Evolutionary conservation across 2,797 vertebrate genomes (phyloP).

Genomic region (Semotilus atromaculatus): DNA sequence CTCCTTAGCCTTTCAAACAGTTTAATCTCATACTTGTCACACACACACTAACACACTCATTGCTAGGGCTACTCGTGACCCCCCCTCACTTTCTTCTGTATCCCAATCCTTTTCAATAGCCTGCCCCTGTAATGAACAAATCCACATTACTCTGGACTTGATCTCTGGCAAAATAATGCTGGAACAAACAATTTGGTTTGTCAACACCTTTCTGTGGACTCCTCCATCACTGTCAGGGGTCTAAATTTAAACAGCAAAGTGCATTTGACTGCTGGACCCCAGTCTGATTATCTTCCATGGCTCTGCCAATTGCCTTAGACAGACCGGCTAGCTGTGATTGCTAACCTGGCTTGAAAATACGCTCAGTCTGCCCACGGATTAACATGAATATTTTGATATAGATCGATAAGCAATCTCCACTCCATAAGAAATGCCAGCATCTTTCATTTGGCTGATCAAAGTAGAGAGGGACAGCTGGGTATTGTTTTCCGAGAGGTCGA

Average conservation of each 20-base stretch:
- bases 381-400: constrained; percentile 99
- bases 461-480: constrained; percentile 90
- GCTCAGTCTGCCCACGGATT: constrained; percentile 90
- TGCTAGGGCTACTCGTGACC: constrained; percentile 44
- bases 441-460: constrained; percentile 99
- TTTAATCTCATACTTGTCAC: constrained; percentile 71
- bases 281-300: constrained; percentile 99
- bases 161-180: constrained; percentile 99
- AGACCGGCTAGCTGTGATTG: constrained; percentile 98
- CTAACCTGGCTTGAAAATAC: constrained; percentile 99
- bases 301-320: constrained; percentile 99
- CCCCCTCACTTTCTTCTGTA: constrained; percentile 36
- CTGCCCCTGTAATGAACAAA: constrained; percentile 96
- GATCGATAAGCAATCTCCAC: constrained; percentile 99
- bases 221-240: constrained; percentile 99
- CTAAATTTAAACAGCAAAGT: constrained; percentile 99
- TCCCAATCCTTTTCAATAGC: constrained; percentile 56
- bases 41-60: constrained; percentile 47
- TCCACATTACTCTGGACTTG: constrained; percentile 99
- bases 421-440: constrained; percentile 99
- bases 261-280: constrained; percentile 99
- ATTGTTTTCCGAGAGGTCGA: constrained; percentile 90
- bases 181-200: constrained; percentile 99
- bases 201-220: constrained; percentile 99
- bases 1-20: constrained; percentile 70